Evolutionary conservation across 2,113 vertebrate genomes (phyloP).

Genomic region (Neogale vison): DNA sequence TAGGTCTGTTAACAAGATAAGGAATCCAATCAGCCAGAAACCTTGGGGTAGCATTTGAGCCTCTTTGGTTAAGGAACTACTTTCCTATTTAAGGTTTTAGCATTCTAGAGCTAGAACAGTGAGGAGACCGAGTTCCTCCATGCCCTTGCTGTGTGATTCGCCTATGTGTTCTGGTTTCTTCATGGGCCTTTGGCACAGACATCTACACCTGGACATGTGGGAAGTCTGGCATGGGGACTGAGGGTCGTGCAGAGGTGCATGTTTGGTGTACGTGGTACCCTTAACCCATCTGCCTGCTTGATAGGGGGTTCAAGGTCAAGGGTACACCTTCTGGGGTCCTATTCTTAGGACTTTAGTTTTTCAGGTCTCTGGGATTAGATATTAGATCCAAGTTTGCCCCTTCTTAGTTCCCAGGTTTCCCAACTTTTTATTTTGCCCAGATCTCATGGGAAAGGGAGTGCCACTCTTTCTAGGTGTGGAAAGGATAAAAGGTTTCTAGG

Average conservation of each 20-base stretch:
- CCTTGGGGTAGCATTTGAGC: not conserved
- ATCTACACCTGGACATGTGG: no score
- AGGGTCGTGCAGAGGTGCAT: not conserved
- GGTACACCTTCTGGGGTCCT: not conserved
- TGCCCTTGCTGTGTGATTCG: not conserved
- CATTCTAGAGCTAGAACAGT: not conserved
- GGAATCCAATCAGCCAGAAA: not conserved
- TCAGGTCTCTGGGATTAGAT: not conserved
- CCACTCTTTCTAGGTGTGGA: not conserved
- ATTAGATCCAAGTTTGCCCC: not conserved
- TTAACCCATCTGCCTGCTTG: not conserved
- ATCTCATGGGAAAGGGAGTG: not conserved
- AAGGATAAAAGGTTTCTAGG: not conserved
- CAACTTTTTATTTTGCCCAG: not conserved
- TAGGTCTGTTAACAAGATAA: not conserved
- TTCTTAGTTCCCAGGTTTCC: not conserved
- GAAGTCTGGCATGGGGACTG: not conserved
- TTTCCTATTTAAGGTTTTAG: not conserved
- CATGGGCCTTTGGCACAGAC: not conserved
- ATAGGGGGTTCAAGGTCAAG: not conserved
- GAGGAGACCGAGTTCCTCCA: not conserved
- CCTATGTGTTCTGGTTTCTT: not conserved
- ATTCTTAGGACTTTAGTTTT: not conserved
- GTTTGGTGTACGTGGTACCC: not conserved
- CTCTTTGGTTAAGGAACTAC: not conserved